These are phyloP conservation scores for Neotoma lepida DNA, from an alignment of 2,113 vertebrate genomes.

Conservation along the genomic window DNA sequence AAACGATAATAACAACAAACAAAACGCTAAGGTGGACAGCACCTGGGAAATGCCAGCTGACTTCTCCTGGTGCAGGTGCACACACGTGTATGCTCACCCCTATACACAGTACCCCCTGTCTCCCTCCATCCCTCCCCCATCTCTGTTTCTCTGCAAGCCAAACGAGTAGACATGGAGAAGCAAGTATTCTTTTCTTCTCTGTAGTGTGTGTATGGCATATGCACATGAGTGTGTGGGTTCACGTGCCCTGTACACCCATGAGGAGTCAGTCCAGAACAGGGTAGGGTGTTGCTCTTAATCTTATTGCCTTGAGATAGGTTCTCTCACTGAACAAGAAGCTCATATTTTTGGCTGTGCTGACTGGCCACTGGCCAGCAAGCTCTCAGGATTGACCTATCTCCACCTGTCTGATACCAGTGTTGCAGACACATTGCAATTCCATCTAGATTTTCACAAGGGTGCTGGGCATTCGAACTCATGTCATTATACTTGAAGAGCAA, in stretches of 20 bases:
- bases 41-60: background rate
- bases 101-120: background rate
- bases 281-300: background rate
- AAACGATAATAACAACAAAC: background rate
- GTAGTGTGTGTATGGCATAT: background rate
- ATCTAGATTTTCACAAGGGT: background rate
- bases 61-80: background rate
- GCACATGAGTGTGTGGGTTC: background rate
- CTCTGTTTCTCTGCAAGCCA: background rate
- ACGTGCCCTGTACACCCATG: background rate
- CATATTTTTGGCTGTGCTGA: background rate
- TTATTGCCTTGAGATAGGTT: background rate
- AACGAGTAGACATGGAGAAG: background rate
- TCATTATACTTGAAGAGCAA: background rate
- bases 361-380: background rate
- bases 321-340: background rate
- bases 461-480: background rate
- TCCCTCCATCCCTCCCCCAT: background rate
- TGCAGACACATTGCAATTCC: background rate
- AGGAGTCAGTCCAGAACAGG: too few relatives aligned
- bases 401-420: background rate
- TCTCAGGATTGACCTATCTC: background rate
- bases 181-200: background rate
- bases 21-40: too few relatives aligned
- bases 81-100: too few relatives aligned